These are phyloP conservation scores for Rousettus leschenaultii DNA, from an alignment of 2,113 vertebrate species.

Conservation along the genomic window DNA sequence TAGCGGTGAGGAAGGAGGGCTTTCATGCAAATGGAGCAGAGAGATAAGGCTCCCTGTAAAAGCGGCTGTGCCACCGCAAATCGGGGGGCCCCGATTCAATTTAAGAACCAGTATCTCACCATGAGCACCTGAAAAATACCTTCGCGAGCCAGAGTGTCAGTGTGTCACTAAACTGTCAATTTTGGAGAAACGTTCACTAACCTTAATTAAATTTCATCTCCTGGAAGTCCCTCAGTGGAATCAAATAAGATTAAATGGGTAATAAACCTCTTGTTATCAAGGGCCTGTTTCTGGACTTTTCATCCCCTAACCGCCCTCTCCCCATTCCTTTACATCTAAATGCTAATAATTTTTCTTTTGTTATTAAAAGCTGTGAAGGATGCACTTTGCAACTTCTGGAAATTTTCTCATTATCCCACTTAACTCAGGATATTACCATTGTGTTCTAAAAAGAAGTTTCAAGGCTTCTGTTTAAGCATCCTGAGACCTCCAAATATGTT, in stretches of 20 bases:
- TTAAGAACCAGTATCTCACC: not conserved
- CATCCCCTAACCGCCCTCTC: not conserved
- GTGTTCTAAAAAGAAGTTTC: not conserved
- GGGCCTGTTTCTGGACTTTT: not conserved
- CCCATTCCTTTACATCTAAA: not conserved
- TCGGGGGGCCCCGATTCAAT: not conserved
- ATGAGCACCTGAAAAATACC: not conserved
- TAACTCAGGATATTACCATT: not conserved
- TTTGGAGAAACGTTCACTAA: not conserved
- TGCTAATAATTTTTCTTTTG: not conserved
- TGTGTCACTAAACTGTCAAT: not conserved
- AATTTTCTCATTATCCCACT: constrained; percentile 32
- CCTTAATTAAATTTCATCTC: constrained; percentile 60
- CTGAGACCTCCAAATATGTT: not conserved
- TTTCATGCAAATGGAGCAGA: not conserved
- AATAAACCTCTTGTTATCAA: constrained; percentile 42
- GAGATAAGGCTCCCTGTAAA: not conserved
- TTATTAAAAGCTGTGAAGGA: not conserved
- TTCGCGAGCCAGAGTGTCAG: not conserved
- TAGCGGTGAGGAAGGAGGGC: not conserved
- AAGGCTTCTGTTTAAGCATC: not conserved
- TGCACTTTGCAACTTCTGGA: not conserved
- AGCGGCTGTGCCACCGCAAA: not conserved
- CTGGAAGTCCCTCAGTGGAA: constrained; percentile 20
- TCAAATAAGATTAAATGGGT: constrained; percentile 49